A percentile compares a stretch with the other conserved stretches of the same genome.
phyloP scores from a whole-genome alignment of 2,797 vertebrate species.

The Hafferia zeledoni region DNA sequence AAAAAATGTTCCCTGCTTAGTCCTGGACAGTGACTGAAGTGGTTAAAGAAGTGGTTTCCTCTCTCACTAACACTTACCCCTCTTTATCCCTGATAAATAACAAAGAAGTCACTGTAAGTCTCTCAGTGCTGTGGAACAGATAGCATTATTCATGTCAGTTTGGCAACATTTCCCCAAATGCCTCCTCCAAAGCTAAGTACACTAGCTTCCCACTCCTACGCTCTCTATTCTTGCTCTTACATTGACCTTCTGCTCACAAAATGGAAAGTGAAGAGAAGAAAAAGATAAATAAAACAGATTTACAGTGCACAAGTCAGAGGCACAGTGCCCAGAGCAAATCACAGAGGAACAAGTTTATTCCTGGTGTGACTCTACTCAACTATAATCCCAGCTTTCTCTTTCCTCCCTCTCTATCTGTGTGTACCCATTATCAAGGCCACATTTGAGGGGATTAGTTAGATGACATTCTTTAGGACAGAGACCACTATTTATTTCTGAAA shows the following conservation, averaged over 20 bases:
- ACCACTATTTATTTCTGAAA: constrained; percentile 18
- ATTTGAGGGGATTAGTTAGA: background rate
- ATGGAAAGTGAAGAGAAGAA: constrained; percentile 62
- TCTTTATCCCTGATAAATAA: constrained; percentile 35
- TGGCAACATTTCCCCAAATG: constrained; percentile 58
- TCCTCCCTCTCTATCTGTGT: background rate
- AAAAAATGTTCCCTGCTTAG: background rate
- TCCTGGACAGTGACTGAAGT: background rate
- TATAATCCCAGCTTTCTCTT: background rate
- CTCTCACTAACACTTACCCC: background rate
- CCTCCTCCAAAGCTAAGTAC: constrained; percentile 51
- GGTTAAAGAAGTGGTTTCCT: constrained; percentile 31
- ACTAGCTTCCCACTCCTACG: constrained; percentile 64
- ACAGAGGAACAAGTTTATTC: constrained; percentile 58
- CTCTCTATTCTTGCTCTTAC: constrained; percentile 54
- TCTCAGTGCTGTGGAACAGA: constrained; percentile 30
- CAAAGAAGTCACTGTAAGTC: constrained; percentile 38
- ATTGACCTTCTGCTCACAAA: constrained; percentile 65
- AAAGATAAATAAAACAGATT: constrained; percentile 63
- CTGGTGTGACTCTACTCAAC: background rate
- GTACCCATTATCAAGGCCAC: background rate
- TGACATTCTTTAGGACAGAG: background rate
- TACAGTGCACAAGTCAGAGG: constrained; percentile 40
- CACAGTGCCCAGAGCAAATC: constrained; percentile 52
- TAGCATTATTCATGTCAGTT: constrained; percentile 49